Conservation (phyloP, 1,140 invertebrate species). For the Scaptomyza graminum region DNA sequence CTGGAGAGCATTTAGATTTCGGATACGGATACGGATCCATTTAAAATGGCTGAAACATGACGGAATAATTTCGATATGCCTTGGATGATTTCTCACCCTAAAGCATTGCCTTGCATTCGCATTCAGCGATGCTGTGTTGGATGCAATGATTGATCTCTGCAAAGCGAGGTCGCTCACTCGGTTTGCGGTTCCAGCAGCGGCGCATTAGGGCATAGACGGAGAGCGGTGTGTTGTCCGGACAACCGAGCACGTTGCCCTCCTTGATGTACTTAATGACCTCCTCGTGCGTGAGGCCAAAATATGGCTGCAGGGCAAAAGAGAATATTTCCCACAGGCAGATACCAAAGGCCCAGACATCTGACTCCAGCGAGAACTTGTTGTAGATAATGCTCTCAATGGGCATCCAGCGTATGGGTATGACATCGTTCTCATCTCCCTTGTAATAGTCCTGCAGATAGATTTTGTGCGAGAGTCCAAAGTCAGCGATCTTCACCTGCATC, state of each 20-base stretch:
- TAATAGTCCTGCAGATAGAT: slow-evolving; percentile 96
- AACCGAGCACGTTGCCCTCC: slow-evolving; percentile 93
- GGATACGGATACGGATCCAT: slow-evolving; percentile 45
- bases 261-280: slow-evolving; percentile 97
- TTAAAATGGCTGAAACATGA: slow-evolving; percentile 43
- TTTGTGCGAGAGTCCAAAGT: slow-evolving; percentile 97
- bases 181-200: slow-evolving; percentile 95
- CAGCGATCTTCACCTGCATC: slow-evolving; percentile 98
- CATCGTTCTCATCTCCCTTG: slow-evolving; percentile 96
- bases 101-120: slow-evolving; percentile 78
- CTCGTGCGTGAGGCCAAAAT: slow-evolving; percentile 97
- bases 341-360: slow-evolving; percentile 97
- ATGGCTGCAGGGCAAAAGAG: slow-evolving; percentile 96
- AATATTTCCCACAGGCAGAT: slow-evolving; percentile 98
- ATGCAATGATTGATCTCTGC: slow-evolving; percentile 82
- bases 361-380: slow-evolving; percentile 96
- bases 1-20: slow-evolving; percentile 54
- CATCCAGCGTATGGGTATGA: slow-evolving; percentile 97
- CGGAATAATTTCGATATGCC: slow-evolving; percentile 45
- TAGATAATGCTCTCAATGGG: slow-evolving; percentile 97
- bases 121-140: slow-evolving; percentile 79
- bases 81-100: slow-evolving; percentile 34
- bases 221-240: slow-evolving; percentile 95
- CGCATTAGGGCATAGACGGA: slow-evolving; percentile 97
- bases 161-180: slow-evolving; percentile 93